These are phyloP conservation scores for Rhadina sibilatrix DNA, from an alignment of 2,113 vertebrate genomes.

Conservation along the genomic window DNA sequence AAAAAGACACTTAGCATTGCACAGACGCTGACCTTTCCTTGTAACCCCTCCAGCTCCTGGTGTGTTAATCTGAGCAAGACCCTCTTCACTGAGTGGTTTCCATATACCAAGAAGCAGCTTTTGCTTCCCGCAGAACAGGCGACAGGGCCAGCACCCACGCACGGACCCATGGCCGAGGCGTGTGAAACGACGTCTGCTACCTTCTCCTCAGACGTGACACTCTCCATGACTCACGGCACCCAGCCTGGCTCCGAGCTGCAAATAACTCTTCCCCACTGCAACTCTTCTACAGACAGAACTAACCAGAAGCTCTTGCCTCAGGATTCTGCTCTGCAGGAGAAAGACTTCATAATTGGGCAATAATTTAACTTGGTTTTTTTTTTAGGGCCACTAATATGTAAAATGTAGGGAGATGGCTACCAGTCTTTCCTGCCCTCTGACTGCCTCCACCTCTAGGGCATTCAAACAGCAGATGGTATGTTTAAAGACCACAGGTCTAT, in stretches of 20 bases:
- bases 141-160: accelerated
- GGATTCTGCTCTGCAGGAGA: not conserved
- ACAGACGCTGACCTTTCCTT: not conserved
- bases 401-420: not conserved
- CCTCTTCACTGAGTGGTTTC: not conserved
- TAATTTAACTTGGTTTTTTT: not conserved
- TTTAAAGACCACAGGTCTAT: slow-evolving; percentile 22
- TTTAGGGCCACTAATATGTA: not conserved
- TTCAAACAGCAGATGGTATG: not conserved
- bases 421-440: not conserved
- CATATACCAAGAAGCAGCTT: not conserved
- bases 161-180: accelerated
- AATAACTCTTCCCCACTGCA: not conserved
- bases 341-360: not conserved
- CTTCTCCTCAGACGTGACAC: not conserved
- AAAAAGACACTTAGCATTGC: not conserved
- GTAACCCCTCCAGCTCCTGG: not conserved
- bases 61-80: not conserved
- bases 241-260: not conserved
- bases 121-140: not conserved
- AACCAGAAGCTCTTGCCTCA: not conserved
- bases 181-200: not conserved
- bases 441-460: not conserved
- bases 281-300: not conserved
- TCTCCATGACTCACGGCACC: not conserved